Evolutionary conservation across 2,888 invertebrate species (phyloP), one percentile per base, ranked within the genome.

Genomic region (Caradrina kadenii): DNA sequence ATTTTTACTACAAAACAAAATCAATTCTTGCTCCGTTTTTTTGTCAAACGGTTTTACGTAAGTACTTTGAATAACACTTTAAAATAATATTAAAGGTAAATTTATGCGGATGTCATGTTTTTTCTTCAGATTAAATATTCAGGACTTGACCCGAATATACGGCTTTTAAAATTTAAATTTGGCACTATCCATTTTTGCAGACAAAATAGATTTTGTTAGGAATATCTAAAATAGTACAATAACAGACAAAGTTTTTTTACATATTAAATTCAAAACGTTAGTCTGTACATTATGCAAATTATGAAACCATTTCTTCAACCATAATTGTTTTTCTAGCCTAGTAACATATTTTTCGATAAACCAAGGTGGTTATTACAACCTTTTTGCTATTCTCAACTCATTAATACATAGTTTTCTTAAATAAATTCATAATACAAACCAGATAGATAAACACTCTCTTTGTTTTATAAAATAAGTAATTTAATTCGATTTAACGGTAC

Each of bases 101-200:
- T 2, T 17, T 45, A 45, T 48, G 13, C 31, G 39, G 13, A 55
- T 66, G 5, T 42, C 22, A 22, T 73, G 45, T 53, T 73, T 53
- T 73, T 65, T 54, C 39, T 7, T 56, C n/a, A 48, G 56, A 48
- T 56, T n/a, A 35, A 53, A 56, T 5, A 42, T 31, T 39, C 56
- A 21, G 39, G 13, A 7, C 39, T 31, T 72, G 72, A 69, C 69
- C 76, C 42, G 19, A 69, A 72, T 76, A 72, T 21, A 49, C 22
- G 11, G 35, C 4, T 5, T 72, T 72, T 58, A 76, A 76, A 76
- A 76, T 69, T 53, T 31, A 72, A 72, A 76, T 72, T 2, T 26
- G 17, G 15, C 26, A n/a, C 13, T 49, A 55, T 58, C 39, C 52
- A 53, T n/a, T 48, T 56, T 75, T 56, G 39, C 35, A 39, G 48